Conservation (phyloP, 2,888 invertebrate genomes). For the Neocrepidodera transversa region DNA sequence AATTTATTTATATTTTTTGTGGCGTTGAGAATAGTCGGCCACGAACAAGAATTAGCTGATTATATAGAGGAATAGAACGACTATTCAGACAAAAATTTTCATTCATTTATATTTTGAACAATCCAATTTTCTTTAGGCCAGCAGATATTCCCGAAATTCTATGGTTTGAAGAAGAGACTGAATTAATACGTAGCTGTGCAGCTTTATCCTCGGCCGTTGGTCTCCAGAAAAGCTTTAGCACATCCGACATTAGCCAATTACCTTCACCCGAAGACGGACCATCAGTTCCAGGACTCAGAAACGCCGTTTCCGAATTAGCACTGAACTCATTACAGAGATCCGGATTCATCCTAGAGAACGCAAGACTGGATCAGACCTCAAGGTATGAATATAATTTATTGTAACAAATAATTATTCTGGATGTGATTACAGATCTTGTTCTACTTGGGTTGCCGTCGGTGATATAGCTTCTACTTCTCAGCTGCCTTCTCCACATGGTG, state of each 20-base stretch:
- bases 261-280: constrained; percentile 63
- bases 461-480: constrained; percentile 78
- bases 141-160: constrained; percentile 70
- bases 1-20: too few relatives aligned
- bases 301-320: constrained; percentile 66
- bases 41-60: too few relatives aligned
- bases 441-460: constrained; percentile 88
- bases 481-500: constrained; percentile 82
- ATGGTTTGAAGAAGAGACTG: constrained; percentile 78
- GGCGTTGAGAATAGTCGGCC: too few relatives aligned
- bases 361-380: constrained; percentile 64
- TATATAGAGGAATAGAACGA: too few relatives aligned
- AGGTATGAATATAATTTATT: constrained; percentile 33
- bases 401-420: too few relatives aligned
- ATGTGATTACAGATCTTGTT: constrained; percentile 82
- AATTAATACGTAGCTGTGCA: constrained; percentile 80
- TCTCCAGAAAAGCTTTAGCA: constrained; percentile 84
- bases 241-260: constrained; percentile 75
- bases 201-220: constrained; percentile 81
- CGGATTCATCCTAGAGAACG: constrained; percentile 64
- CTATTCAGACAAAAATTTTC: too few relatives aligned
- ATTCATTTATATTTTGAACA: too few relatives aligned
- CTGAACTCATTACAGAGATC: constrained; percentile 65
- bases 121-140: constrained; percentile 62
- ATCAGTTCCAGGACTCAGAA: constrained; percentile 54